Evolutionary conservation across 2,797 vertebrate genomes (phyloP).

Genomic region (Dipus sagitta): DNA sequence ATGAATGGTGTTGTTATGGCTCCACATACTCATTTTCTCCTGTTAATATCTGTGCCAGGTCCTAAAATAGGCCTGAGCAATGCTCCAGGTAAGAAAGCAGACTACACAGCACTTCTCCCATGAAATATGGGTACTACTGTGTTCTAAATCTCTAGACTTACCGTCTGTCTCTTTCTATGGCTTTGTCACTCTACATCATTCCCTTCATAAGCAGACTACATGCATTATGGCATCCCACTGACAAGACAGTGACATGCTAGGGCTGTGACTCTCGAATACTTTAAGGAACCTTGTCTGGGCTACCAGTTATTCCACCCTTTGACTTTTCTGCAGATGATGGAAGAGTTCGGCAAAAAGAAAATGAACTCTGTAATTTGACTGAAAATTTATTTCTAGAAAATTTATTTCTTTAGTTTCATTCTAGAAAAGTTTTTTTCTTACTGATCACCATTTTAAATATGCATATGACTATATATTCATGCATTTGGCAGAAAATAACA

Average conservation of each 20-base stretch:
- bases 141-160: not conserved
- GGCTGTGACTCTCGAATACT: no score
- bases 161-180: not conserved
- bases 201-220: not conserved
- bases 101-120: no score
- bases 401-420: not conserved
- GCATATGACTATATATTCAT: not conserved
- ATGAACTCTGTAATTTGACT: not conserved
- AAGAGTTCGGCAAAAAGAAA: not conserved
- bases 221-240: not conserved
- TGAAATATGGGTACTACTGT: not conserved
- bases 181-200: not conserved
- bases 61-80: not conserved
- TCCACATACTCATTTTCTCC: not conserved
- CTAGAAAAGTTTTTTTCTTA: not conserved
- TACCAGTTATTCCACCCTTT: not conserved
- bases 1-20: not conserved
- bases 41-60: not conserved
- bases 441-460: not conserved
- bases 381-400: not conserved
- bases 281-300: not conserved
- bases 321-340: not conserved
- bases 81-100: not conserved
- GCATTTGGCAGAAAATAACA: not conserved
- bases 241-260: not conserved